phyloP scores from a whole-genome alignment of 2,797 vertebrate species.

The Cossypha polioptera region DNA sequence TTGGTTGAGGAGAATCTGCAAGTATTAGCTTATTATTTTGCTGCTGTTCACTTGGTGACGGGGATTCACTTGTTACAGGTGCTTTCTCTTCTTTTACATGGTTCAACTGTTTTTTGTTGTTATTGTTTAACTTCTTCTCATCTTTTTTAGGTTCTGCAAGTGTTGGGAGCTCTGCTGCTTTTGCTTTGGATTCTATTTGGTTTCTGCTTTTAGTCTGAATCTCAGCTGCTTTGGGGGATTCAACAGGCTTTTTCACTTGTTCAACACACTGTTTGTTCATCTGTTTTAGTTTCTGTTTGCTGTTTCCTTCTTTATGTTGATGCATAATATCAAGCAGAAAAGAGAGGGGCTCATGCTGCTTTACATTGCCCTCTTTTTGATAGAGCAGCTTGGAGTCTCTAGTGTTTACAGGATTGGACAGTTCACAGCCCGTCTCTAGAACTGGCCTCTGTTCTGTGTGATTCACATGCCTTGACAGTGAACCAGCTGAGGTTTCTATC shows the following conservation, averaged over 20 bases:
- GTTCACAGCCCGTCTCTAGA: conserved; percentile 58
- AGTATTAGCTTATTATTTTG: conserved; percentile 79
- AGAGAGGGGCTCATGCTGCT: conserved; percentile 78
- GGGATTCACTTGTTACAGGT: conserved; percentile 67
- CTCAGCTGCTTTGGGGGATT: conserved; percentile 77
- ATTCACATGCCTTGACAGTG: conserved; percentile 66
- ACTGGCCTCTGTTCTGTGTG: conserved; percentile 65
- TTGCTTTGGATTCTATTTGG: conserved; percentile 75
- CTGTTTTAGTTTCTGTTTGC: conserved; percentile 81
- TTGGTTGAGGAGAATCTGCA: conserved; percentile 89
- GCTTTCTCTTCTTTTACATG: conserved; percentile 83
- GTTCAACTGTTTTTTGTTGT: conserved; percentile 84
- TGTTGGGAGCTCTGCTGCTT: conserved; percentile 63
- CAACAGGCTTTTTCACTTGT: conserved; percentile 65
- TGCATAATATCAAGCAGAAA: conserved; percentile 76
- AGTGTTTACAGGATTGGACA: conserved; percentile 34
- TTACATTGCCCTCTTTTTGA: conserved; percentile 78
- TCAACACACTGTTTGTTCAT: conserved; percentile 62
- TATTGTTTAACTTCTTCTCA: conserved; percentile 78
- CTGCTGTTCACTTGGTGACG: conserved; percentile 76
- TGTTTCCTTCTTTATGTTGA: conserved; percentile 77
- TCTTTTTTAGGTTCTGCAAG: conserved; percentile 79
- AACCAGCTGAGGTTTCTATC: conserved; percentile 64
- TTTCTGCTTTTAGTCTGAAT: conserved; percentile 70
- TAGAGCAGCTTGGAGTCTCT: conserved; percentile 73